phyloP scores from a whole-genome alignment of 1,140 invertebrate species.

The Lucilia cuprina region DNA sequence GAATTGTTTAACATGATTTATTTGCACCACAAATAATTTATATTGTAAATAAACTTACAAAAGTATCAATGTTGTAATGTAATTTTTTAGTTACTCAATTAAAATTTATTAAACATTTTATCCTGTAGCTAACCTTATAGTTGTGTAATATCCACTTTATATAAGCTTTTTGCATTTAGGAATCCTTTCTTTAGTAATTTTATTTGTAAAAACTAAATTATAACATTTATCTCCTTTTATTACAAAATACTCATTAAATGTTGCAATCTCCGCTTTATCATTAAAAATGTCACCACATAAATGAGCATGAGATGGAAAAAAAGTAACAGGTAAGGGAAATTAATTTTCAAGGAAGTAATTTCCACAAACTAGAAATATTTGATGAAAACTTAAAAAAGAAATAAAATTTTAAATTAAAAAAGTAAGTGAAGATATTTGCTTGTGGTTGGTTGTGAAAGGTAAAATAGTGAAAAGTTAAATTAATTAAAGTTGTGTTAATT shows the following conservation, averaged over 20 bases:
- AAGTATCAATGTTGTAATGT: not conserved
- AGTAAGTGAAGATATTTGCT: not conserved
- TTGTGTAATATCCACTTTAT: not conserved
- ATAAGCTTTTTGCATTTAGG: too few relatives aligned
- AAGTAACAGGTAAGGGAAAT: not conserved
- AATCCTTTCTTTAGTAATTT: too few relatives aligned
- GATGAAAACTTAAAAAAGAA: not conserved
- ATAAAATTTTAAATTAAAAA: not conserved
- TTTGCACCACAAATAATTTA: not conserved
- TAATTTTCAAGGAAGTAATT: slow-evolving; percentile 18
- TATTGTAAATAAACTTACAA: not conserved
- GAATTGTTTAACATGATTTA: not conserved
- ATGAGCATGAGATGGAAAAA: not conserved
- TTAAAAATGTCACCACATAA: not conserved
- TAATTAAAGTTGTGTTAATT: too few relatives aligned
- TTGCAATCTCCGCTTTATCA: slow-evolving; percentile 22
- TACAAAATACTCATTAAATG: slow-evolving; percentile 5
- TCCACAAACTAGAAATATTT: not conserved
- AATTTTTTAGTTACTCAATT: too few relatives aligned
- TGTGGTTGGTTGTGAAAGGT: too few relatives aligned
- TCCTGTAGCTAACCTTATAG: not conserved
- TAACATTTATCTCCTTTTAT: not conserved
- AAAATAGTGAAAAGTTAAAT: too few relatives aligned
- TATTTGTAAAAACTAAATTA: not conserved
- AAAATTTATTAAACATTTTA: too few relatives aligned